Evolutionary conservation across 2,888 invertebrate species (phyloP).

Genomic region (Polydrusus tereticollis): DNA sequence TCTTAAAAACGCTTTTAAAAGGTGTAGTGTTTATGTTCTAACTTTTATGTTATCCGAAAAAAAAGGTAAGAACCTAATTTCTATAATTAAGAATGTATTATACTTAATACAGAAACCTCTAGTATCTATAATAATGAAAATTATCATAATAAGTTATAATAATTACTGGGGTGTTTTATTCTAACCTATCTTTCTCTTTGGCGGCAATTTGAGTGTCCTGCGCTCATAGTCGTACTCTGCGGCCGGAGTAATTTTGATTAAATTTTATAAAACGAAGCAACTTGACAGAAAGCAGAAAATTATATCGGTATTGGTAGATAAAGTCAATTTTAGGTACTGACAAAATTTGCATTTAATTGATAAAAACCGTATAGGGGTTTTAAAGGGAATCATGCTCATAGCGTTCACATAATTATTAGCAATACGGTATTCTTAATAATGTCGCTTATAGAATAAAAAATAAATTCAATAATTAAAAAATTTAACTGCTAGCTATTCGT

Average conservation of each 20-base stretch:
- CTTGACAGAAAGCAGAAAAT: background rate
- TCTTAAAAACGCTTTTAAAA: background rate
- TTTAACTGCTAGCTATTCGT: background rate
- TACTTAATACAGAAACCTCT: background rate
- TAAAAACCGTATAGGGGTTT: background rate
- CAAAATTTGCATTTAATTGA: background rate
- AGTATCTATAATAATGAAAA: background rate
- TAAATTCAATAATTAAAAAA: background rate
- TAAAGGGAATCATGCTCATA: background rate
- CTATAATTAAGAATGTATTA: background rate
- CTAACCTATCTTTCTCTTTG: background rate
- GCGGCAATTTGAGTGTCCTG: background rate
- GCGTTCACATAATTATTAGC: background rate
- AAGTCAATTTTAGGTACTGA: background rate
- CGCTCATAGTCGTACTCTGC: too few relatives aligned
- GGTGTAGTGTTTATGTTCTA: background rate
- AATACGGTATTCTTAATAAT: background rate
- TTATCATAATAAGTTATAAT: background rate
- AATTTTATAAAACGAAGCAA: background rate
- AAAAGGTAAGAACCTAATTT: background rate
- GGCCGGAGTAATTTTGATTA: background rate
- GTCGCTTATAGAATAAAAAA: background rate
- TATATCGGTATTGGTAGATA: too few relatives aligned
- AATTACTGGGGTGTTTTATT: background rate
- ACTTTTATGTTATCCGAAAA: too few relatives aligned